A percentile compares a stretch with the other conserved stretches of the same genome.
These are phyloP conservation scores for Tachypleus tridentatus DNA, from an alignment of 1,140 invertebrate genomes.

Conservation along the genomic window DNA sequence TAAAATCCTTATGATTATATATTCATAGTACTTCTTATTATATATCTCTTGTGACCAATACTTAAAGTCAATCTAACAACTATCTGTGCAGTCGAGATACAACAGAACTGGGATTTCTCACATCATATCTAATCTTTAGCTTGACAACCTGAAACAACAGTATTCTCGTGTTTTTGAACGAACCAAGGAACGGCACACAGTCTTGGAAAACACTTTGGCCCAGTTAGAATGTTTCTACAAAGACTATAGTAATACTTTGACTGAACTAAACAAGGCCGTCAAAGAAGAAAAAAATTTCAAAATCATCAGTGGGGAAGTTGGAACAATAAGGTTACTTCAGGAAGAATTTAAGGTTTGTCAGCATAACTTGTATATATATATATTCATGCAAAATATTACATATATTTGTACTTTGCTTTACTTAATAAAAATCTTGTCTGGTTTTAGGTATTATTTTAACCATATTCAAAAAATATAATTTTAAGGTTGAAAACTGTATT, in stretches of 20 bases:
- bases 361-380: too few relatives aligned
- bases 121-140: conserved; percentile 5
- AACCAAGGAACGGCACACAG: conserved; percentile 13
- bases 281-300: conserved; percentile 64
- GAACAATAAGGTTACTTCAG: conserved; percentile 75
- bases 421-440: too few relatives aligned
- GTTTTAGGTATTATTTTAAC: too few relatives aligned
- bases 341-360: conserved; percentile 39
- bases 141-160: conserved; percentile 18
- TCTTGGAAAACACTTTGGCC: conserved; percentile 12
- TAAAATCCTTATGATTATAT: too few relatives aligned
- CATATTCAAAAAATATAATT: too few relatives aligned
- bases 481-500: too few relatives aligned
- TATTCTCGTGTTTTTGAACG: conserved; percentile 18
- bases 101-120: conserved; percentile 10
- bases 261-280: conserved; percentile 59
- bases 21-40: too few relatives aligned
- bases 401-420: too few relatives aligned
- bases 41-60: too few relatives aligned
- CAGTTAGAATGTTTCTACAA: conserved; percentile 50
- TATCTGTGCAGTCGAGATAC: conserved; percentile 15
- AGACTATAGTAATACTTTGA: conserved; percentile 53
- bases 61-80: not conserved
- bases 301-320: conserved; percentile 77
- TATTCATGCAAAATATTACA: too few relatives aligned